Conservation (phyloP, 1,140 invertebrate species). For the Nasonia giraulti region DNA sequence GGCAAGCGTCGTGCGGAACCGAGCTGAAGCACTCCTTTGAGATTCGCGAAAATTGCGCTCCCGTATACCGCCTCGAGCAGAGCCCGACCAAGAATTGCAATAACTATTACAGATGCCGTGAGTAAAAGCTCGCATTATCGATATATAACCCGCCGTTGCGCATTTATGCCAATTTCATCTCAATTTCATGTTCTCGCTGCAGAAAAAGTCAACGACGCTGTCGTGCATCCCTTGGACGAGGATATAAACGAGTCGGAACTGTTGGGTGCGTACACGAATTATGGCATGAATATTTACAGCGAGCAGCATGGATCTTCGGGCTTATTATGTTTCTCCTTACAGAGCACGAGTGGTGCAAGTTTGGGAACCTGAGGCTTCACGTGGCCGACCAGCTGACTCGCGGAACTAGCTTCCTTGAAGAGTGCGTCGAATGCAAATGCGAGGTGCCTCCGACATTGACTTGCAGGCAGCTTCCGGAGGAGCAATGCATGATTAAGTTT, state of each 20-base stretch:
- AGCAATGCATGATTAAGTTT: conserved; percentile 6
- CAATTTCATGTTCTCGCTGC: conserved; percentile 20
- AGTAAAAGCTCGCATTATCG: conserved; percentile 49
- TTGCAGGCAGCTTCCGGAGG: conserved; percentile 51
- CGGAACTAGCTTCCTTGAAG: conserved; percentile 51
- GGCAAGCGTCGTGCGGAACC: conserved; percentile 48
- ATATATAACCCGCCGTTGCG: neutral
- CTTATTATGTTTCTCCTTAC: neutral
- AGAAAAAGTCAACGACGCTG: conserved; percentile 53
- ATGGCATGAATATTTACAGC: no score
- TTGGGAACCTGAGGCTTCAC: conserved; percentile 59
- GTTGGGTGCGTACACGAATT: neutral
- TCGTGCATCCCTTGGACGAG: neutral
- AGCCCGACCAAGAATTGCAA: conserved; percentile 53
- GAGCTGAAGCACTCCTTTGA: neutral
- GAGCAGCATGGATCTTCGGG: no score
- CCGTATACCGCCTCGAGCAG: conserved; percentile 54
- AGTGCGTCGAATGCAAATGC: conserved; percentile 60
- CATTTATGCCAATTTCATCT: neutral
- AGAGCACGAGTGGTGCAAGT: conserved; percentile 49
- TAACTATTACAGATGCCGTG: conserved; percentile 59
- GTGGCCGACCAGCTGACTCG: conserved; percentile 58
- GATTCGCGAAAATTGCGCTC: conserved; percentile 58
- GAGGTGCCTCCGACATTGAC: conserved; percentile 59
- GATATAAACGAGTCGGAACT: neutral